Evolutionary conservation across 2,888 invertebrate genomes (phyloP).

Genomic region (Clivina fossor): DNA sequence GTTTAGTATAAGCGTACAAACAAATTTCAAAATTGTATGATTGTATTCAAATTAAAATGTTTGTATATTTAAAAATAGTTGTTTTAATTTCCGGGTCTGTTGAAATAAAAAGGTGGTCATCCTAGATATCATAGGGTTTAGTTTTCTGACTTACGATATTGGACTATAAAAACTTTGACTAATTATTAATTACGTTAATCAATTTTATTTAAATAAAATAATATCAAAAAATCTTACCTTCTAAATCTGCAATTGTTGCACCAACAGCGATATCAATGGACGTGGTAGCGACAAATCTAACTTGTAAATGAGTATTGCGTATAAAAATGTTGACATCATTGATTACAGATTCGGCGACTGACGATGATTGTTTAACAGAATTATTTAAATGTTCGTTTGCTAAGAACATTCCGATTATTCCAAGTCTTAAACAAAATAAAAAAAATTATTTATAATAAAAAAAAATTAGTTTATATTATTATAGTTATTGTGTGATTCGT

Average conservation of each 20-base stretch:
- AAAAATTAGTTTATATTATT: constrained; percentile 7
- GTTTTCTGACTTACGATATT: no score
- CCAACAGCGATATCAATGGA: constrained; percentile 64
- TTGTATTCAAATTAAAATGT: no score
- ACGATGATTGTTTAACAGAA: constrained; percentile 59
- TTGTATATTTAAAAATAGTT: no score
- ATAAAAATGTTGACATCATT: constrained; percentile 64
- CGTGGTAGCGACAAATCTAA: constrained; percentile 54
- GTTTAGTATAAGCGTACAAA: no score
- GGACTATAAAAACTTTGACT: no score
- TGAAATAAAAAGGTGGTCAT: no score
- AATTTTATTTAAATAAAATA: no score
- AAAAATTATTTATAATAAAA: neutral
- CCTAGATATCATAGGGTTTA: no score
- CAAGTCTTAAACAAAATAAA: constrained; percentile 43
- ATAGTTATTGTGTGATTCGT: no score
- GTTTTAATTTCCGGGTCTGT: no score
- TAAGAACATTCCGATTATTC: constrained; percentile 62
- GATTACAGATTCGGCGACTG: constrained; percentile 59
- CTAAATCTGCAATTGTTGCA: constrained; percentile 63
- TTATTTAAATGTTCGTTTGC: constrained; percentile 64
- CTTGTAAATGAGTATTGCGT: constrained; percentile 64
- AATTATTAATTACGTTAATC: no score
- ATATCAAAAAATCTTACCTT: constrained; percentile 56
- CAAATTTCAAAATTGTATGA: no score